A percentile compares a stretch with the other conserved stretches of the same genome.
Conservation (phyloP, 2,797 vertebrate genomes). For the Peromyscus melanophrys region DNA sequence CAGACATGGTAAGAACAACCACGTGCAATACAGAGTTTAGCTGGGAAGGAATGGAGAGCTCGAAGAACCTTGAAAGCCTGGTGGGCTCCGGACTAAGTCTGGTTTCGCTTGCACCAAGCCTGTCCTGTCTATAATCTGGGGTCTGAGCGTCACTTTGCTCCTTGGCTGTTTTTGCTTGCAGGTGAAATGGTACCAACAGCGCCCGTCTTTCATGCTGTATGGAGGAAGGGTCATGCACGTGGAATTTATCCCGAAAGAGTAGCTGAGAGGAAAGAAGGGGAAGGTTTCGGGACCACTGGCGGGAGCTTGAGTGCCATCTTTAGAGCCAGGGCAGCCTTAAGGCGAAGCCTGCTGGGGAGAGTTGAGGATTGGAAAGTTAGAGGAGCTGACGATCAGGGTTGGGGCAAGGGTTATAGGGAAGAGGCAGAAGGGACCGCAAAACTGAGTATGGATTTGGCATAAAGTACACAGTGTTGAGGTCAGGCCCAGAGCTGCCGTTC, state of each 20-base stretch:
- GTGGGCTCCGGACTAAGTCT: not conserved
- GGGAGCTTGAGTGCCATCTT: not conserved
- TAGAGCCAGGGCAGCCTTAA: not conserved
- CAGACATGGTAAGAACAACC: not conserved
- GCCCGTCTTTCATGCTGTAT: not conserved
- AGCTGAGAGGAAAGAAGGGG: not conserved
- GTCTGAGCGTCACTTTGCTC: slow-evolving; percentile 4
- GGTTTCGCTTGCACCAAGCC: not conserved
- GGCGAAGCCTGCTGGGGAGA: not conserved
- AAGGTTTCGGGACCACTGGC: not conserved
- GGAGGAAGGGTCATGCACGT: not conserved
- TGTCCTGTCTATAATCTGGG: not conserved
- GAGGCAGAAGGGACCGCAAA: not conserved
- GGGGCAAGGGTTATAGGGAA: not conserved
- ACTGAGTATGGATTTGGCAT: not conserved
- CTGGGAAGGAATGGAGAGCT: not conserved
- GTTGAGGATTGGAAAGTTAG: not conserved
- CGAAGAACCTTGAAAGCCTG: not conserved
- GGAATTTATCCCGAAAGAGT: not conserved
- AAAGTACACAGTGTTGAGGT: not conserved
- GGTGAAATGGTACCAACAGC: not conserved
- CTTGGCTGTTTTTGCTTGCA: not conserved
- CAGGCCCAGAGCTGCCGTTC: not conserved
- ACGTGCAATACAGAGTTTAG: not conserved
- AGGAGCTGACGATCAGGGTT: not conserved